Evolutionary conservation across 2,113 vertebrate species (phyloP).

Genomic region (Seriola quinqueradiata): DNA sequence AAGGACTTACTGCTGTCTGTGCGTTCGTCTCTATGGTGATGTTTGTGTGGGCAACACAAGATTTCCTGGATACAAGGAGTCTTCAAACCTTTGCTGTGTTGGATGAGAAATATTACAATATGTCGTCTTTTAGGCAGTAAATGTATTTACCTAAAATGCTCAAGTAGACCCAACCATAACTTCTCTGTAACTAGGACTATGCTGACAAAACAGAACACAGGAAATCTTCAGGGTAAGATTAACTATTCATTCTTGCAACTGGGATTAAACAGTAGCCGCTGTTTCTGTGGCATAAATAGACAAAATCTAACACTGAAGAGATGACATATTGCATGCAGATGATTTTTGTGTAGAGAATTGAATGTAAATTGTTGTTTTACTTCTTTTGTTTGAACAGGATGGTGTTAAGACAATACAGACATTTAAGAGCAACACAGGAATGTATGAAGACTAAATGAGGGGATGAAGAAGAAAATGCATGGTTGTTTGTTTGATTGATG

Average conservation of each 20-base stretch:
- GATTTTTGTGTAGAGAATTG: background rate
- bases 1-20: conserved; percentile 15
- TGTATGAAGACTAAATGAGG: background rate
- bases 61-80: conserved; percentile 15
- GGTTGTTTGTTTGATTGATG: background rate
- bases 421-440: background rate
- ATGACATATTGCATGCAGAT: background rate
- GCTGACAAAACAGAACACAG: background rate
- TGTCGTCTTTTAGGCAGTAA: background rate
- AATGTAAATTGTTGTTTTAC: background rate
- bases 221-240: conserved; percentile 39
- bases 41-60: conserved; percentile 33
- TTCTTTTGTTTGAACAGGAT: conserved; percentile 24
- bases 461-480: background rate
- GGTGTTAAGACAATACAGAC: background rate
- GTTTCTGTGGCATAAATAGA: background rate
- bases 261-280: background rate
- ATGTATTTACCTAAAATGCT: background rate
- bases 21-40: conserved; percentile 46
- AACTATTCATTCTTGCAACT: background rate
- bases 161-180: background rate
- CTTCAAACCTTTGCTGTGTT: conserved; percentile 8
- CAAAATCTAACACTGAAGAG: background rate
- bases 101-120: background rate
- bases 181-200: background rate